Base-by-base conservation (phyloP, 1,140 invertebrate genomes). In the Diuraphis noxia region DNA sequence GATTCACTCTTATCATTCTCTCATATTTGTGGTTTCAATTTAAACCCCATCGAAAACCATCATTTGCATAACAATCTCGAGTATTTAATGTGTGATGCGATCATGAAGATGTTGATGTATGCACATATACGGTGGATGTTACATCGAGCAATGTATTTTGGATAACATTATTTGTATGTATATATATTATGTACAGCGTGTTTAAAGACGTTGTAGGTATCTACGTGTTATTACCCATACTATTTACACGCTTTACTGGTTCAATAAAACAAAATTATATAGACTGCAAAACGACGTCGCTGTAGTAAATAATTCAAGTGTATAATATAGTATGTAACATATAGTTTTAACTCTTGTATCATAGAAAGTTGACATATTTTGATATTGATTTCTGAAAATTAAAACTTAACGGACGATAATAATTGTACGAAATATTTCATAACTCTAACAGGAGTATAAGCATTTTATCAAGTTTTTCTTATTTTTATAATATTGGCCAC, bases 21-120 rank as follows among this genome's bases (percentile, higher is more conserved):
- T 49, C 43, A 86, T 86, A 86, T 86, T 86, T 49, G 43, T 0
- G 84, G 43, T 86, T 86, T 86, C 84, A 52, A 25, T 86, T 52
- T 86, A 49, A 86, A 86, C 46, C 43, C 43, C 43, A 25, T 36
- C 21, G 84, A 86, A 52, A 52, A 86, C 43, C 34, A 49, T 52
- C 34, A 36, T 86, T 86, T 49, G 4, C 84, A 86, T 86, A 86
- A 86, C n/a, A 86, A 86, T 86, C 21, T 86, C 21, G 19, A 52
- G 84, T 49, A 36, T 52, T 86, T 49, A 52, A 86, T 23, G 84
- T 30, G 36, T 7, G 84, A 85, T 9, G 21, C 43, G 84, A 34
- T 85, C 43, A 9, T 23, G n/a, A 2, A 41, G 40, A 43, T 34
- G 30, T n/a, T 52, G 21, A 86, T 63, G 56, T 63, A 30, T 10